A percentile compares a stretch with the other conserved stretches of the same genome.
Evolutionary conservation across 2,888 invertebrate genomes (phyloP).

Genomic region (Euclidia mi): DNA sequence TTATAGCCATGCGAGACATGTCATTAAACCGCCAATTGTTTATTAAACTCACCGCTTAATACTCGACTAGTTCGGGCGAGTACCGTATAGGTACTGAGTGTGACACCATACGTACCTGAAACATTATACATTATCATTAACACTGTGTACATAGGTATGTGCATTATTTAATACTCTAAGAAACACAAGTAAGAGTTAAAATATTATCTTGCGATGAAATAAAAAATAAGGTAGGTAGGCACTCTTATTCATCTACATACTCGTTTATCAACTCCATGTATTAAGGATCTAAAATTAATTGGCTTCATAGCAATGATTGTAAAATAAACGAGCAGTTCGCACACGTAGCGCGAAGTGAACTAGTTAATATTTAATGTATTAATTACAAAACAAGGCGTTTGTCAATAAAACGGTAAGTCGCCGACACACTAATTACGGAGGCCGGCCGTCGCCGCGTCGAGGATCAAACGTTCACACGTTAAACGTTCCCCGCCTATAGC

Average conservation of each 20-base stretch:
- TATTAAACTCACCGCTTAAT: conserved; percentile 63
- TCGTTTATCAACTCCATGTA: conserved; percentile 5
- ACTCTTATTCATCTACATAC: neutral
- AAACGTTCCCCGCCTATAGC: conserved; percentile 78
- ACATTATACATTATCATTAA: conserved; percentile 36
- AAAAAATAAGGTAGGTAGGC: no score
- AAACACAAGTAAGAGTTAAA: conserved; percentile 1
- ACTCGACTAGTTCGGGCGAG: conserved; percentile 23
- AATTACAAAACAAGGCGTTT: conserved; percentile 12
- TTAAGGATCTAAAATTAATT: conserved; percentile 18
- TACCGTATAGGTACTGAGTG: no score
- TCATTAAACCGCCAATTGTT: conserved; percentile 64
- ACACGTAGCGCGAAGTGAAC: neutral
- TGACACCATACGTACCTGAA: conserved; percentile 45
- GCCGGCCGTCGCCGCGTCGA: conserved; percentile 37
- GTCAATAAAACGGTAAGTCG: conserved; percentile 37
- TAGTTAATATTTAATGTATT: conserved; percentile 16
- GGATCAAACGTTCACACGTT: conserved; percentile 81
- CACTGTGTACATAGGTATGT: conserved; percentile 8
- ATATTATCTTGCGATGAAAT: conserved; percentile 1
- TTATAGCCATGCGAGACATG: conserved; percentile 62
- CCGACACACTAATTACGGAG: neutral
- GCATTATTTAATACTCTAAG: conserved; percentile 5
- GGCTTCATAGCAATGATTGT: conserved; percentile 5
- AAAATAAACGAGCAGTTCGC: conserved; percentile 3